Conservation (phyloP, 2,113 vertebrate genomes). For the Channa argus region DNA sequence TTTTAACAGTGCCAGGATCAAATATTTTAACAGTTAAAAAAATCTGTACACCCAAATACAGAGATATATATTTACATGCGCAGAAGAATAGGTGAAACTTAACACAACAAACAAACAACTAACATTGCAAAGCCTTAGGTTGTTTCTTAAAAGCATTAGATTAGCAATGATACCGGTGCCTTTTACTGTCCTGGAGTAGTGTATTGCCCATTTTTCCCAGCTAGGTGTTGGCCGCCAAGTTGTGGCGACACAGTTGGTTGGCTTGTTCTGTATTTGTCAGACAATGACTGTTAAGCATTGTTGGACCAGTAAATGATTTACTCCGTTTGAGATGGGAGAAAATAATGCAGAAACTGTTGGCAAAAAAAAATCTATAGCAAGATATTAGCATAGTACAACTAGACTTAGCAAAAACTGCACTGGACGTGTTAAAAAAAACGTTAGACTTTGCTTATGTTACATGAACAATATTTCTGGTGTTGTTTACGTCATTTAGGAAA, state of each 20-base stretch:
- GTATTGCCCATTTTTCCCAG: slow-evolving; percentile 49
- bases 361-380: neutral
- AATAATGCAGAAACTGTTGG: neutral
- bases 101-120: neutral
- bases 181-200: neutral
- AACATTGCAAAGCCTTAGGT: neutral
- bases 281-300: slow-evolving; percentile 15
- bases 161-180: slow-evolving; percentile 1
- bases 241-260: slow-evolving; percentile 11
- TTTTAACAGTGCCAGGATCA: too few relatives aligned
- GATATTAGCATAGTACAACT: too few relatives aligned
- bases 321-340: neutral
- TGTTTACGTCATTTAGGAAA: slow-evolving; percentile 23
- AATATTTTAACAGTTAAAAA: too few relatives aligned
- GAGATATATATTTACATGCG: too few relatives aligned
- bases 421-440: neutral
- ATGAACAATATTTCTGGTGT: neutral
- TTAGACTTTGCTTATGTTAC: neutral
- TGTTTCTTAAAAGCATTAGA: neutral
- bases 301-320: slow-evolving; percentile 49
- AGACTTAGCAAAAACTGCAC: neutral
- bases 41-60: too few relatives aligned
- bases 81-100: neutral
- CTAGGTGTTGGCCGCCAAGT: slow-evolving; percentile 41
- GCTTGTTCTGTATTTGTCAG: slow-evolving; percentile 29